These are phyloP conservation scores for Clanis bilineata DNA, from an alignment of 2,888 invertebrate species.

Conservation along the genomic window DNA sequence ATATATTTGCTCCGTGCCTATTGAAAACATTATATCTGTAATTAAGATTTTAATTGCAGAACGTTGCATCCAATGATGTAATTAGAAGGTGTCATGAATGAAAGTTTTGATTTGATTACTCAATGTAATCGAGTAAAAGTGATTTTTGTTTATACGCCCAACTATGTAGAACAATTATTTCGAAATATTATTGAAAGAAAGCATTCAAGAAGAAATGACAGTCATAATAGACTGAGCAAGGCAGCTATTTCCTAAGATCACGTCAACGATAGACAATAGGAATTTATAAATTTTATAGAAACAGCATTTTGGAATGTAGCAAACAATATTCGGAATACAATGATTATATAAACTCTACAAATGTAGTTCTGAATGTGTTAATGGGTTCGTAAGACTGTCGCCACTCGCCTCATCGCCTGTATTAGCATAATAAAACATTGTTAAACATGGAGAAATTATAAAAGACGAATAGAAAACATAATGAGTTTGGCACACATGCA, in stretches of 20 bases:
- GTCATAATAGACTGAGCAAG: no score
- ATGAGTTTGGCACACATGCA: neutral
- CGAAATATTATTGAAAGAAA: no score
- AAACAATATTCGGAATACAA: neutral
- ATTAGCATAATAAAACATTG: neutral
- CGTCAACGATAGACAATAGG: no score
- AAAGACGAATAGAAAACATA: neutral
- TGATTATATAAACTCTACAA: neutral
- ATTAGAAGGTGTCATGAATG: neutral
- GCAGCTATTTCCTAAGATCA: no score
- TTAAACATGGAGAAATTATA: neutral
- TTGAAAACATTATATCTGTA: conserved; percentile 17
- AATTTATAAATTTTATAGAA: no score
- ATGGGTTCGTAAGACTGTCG: neutral
- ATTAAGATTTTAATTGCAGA: conserved; percentile 14
- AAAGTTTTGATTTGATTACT: neutral
- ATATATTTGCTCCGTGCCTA: conserved; percentile 34
- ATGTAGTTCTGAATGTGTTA: neutral
- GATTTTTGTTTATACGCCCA: no score
- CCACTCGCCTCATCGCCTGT: neutral
- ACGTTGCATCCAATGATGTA: neutral
- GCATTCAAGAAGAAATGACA: no score
- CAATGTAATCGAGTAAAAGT: neutral
- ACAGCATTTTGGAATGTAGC: no score
- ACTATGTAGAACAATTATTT: no score